phyloP scores from a whole-genome alignment of 2,797 vertebrate genomes.

The Hoplostethus atlanticus region DNA sequence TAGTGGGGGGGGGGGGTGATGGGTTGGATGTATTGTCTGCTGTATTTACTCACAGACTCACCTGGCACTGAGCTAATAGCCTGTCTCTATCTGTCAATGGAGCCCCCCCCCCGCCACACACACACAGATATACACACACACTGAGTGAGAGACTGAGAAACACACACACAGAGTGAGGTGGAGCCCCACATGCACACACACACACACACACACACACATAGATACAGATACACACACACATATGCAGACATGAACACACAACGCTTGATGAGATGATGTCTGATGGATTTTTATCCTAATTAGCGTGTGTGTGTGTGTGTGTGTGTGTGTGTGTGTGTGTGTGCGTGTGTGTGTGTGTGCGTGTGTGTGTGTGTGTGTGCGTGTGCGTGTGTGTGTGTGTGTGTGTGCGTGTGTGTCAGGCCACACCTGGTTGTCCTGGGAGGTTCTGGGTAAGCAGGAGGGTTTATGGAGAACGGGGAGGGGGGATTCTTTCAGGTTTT shows the following conservation, averaged over 20 bases:
- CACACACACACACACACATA: background rate
- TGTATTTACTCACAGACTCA: conserved; percentile 82
- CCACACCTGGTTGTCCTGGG: conserved; percentile 74
- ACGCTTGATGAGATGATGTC: background rate
- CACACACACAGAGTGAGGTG: conserved; percentile 1
- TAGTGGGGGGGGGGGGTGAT: conserved; percentile 50
- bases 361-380: background rate
- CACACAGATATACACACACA: conserved; percentile 6
- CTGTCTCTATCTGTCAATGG: conserved; percentile 76
- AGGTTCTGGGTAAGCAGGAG: conserved; percentile 58
- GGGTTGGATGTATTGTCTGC: conserved; percentile 75
- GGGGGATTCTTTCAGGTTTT: conserved; percentile 74
- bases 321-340: conserved; percentile 20
- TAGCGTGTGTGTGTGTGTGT: background rate
- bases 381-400: conserved; percentile 20
- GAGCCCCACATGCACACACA: background rate
- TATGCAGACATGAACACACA: background rate
- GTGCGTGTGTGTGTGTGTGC: conserved; percentile 24
- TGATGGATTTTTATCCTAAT: background rate
- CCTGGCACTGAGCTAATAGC: conserved; percentile 83
- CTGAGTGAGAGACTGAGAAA: background rate
- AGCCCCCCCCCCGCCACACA: conserved; percentile 17
- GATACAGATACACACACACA: background rate
- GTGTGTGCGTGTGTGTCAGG: conserved; percentile 25
- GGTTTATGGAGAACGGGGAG: conserved; percentile 61